Evolutionary conservation across 35 echinoderm and acorn worm genomes (phyloP), one percentile per base, ranked within the genome.

Genomic region (Heliocidaris tuberculata): DNA sequence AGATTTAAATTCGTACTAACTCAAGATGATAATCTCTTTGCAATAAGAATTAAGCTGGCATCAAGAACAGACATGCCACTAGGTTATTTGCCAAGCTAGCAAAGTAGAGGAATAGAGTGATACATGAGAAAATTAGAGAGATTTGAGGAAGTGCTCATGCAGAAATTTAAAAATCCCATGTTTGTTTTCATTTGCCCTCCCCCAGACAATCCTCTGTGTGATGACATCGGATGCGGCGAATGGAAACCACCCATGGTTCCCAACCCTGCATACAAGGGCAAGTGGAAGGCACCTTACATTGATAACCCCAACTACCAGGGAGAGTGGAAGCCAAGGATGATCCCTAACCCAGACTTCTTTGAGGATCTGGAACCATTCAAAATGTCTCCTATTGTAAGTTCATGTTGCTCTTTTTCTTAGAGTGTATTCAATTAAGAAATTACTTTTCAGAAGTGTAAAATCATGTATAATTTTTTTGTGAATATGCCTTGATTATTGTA

Each of bases 321-420:
- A 78, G 97, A 99, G 85, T 99, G 98, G 97, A 96, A 95, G 35
- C 97, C 98, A 8, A 93, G 92, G 42, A 94, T 96, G 89, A 97
- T 99, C 93, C 94, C 98, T 32, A 99, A 99, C 47, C 98, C 98
- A 47, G 95, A 96, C n/a, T 99, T 96, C 98, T 99, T 99, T 94
- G 97, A 99, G 95, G 98, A 99, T 31, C 60, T 96, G 47, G 98
- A 99, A 90, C 98, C 98, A 60, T 99, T 99, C 32, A 97, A 90
- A 89, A 99, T 99, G 98, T 95, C 96, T 27, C 54, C 95, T 86
- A 97, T 99, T 96, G 98, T 99, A 86, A 99, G 98, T 99, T 47
- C 65, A 78, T 78, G 7, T 29, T 78, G 27, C 8, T 78, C 17
- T 0, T 78, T 78, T 78, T 19, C 8, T n/a, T 5, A 78, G 27